Evolutionary conservation across 2,888 invertebrate genomes (phyloP).

Genomic region (Cactoblastis cactorum): DNA sequence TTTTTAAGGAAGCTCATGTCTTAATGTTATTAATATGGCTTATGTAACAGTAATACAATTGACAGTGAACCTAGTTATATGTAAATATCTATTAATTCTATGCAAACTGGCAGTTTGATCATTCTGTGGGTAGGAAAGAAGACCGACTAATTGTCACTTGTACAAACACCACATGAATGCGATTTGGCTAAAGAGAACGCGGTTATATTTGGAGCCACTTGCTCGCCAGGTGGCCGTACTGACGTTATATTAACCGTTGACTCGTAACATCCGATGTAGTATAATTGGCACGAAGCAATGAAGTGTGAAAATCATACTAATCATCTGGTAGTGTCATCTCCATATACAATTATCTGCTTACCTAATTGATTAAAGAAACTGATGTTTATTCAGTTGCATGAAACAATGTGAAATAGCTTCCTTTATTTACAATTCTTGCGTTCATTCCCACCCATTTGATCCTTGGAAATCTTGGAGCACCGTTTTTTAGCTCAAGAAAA

Average conservation of each 20-base stretch:
- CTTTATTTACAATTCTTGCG: neutral
- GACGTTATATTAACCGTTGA: conserved; percentile 31
- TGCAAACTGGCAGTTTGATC: conserved; percentile 2
- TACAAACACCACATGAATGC: conserved; percentile 26
- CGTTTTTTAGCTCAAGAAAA: neutral
- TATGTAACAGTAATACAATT: conserved; percentile 34
- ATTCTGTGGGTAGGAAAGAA: neutral
- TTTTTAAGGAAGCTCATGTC: conserved; percentile 62
- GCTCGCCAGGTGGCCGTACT: conserved; percentile 47
- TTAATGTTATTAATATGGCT: conserved; percentile 53
- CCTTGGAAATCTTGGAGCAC: neutral
- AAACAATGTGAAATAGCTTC: too few relatives aligned
- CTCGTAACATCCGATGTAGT: conserved; percentile 11
- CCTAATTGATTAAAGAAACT: neutral
- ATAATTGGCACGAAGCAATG: conserved; percentile 7
- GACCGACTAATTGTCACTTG: conserved; percentile 29
- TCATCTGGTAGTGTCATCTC: neutral
- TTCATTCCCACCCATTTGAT: neutral
- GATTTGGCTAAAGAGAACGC: conserved; percentile 21
- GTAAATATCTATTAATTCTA: neutral
- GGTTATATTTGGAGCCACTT: conserved; percentile 53
- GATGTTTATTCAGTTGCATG: neutral
- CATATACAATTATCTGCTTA: conserved; percentile 1
- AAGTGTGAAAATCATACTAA: conserved; percentile 7
- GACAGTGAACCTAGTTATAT: conserved; percentile 5